These are phyloP conservation scores for Tauraco erythrolophus DNA, from an alignment of 2,113 vertebrate genomes.

Conservation along the genomic window DNA sequence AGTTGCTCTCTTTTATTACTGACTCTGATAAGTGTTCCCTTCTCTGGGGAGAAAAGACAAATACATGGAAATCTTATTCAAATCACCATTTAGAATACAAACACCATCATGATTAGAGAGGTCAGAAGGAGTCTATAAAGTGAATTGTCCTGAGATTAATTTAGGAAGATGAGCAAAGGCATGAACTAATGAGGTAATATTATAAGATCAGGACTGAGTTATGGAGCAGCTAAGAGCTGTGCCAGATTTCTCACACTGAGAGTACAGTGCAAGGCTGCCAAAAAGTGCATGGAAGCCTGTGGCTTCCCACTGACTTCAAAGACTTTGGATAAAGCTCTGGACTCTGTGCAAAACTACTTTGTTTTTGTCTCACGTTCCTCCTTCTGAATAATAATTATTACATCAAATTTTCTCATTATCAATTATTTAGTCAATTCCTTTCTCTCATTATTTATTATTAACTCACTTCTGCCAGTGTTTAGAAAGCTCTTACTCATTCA, in stretches of 20 bases:
- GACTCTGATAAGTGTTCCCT: not conserved
- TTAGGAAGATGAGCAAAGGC: not conserved
- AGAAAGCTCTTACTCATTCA: not conserved
- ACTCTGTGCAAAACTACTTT: not conserved
- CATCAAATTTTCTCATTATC: not conserved
- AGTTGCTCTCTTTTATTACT: not conserved
- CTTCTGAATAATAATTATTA: not conserved
- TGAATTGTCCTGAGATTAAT: constrained; percentile 24
- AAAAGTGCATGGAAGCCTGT: not conserved
- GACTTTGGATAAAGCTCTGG: not conserved
- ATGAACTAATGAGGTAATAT: not conserved
- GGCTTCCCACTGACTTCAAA: constrained; percentile 13
- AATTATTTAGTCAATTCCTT: not conserved
- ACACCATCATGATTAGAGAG: not conserved
- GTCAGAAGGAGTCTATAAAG: constrained; percentile 5
- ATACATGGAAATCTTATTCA: not conserved
- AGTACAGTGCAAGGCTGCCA: not conserved
- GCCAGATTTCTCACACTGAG: not conserved
- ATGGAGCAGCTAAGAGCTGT: not conserved
- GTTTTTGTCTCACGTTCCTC: not conserved
- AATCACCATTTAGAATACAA: not conserved
- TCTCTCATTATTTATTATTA: not conserved
- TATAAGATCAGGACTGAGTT: not conserved
- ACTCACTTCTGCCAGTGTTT: not conserved
- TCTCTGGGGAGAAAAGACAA: not conserved